phyloP scores from a whole-genome alignment of 2,888 invertebrate species.

The Macaria liturata region DNA sequence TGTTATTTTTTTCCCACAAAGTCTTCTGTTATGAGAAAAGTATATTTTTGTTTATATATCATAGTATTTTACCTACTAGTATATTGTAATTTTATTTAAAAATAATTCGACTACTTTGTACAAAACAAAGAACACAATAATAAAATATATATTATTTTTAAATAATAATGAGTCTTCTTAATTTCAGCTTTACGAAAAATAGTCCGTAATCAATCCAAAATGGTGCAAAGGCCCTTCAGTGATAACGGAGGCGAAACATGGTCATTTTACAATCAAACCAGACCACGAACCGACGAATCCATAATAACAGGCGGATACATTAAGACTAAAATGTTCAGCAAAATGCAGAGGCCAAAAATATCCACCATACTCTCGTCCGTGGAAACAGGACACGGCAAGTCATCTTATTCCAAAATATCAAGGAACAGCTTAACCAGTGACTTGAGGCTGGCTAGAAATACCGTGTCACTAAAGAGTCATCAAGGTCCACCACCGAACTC shows the following conservation, averaged over 20 bases:
- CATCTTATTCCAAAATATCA: conserved; percentile 45
- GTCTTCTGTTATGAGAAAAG: conserved; percentile 62
- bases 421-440: conserved; percentile 45
- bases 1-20: conserved; percentile 36
- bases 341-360: conserved; percentile 53
- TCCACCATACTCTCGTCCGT: conserved; percentile 54
- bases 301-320: conserved; percentile 46
- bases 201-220: conserved; percentile 70
- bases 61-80: too few species aligned
- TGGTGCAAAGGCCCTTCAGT: conserved; percentile 70
- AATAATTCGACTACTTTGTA: too few species aligned
- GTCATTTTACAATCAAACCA: conserved; percentile 15
- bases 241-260: conserved; percentile 35
- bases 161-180: conserved; percentile 10
- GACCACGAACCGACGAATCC: conserved; percentile 24
- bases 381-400: conserved; percentile 46
- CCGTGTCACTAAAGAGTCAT: conserved; percentile 35
- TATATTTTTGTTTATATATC: conserved; percentile 27
- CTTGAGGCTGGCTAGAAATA: conserved; percentile 48
- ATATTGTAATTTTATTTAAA: too few species aligned
- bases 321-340: conserved; percentile 52
- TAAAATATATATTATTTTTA: too few species aligned
- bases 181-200: conserved; percentile 71
- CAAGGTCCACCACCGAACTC: conserved; percentile 1
- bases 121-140: too few species aligned